Evolutionary conservation across 1,140 invertebrate genomes (phyloP).

Genomic region (Apocrypta bakeri): DNA sequence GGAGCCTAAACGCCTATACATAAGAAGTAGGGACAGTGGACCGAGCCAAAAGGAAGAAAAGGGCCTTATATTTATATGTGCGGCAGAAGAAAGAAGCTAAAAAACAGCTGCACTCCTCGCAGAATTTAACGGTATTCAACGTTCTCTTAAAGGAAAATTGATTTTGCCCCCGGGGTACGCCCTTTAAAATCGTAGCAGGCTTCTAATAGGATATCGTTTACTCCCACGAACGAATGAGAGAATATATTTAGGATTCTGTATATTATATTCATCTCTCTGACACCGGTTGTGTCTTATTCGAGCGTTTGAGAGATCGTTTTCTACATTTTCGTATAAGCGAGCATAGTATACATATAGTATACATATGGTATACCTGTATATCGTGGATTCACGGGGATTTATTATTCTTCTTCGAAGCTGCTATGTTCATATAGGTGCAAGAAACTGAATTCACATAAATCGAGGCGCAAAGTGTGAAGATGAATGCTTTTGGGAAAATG

Average conservation of each 20-base stretch:
- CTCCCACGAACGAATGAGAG: conserved; percentile 4
- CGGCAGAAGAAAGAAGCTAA: conserved; percentile 17
- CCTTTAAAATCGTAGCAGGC: background rate
- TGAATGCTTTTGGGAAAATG: conserved; percentile 37
- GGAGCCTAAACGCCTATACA: background rate
- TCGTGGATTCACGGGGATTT: too few species aligned
- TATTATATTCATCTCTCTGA: conserved; percentile 49
- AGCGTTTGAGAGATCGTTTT: background rate
- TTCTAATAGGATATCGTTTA: conserved; percentile 57
- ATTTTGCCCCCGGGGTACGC: conserved; percentile 57
- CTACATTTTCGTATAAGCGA: background rate
- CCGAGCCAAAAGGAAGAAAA: background rate
- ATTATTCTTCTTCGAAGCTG: conserved; percentile 22
- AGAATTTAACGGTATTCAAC: conserved; percentile 64
- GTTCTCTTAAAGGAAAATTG: conserved; percentile 58
- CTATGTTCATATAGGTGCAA: background rate
- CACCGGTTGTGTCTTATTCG: conserved; percentile 56
- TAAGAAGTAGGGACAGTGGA: background rate
- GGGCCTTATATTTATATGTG: background rate
- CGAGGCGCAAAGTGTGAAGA: background rate
- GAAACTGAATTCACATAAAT: background rate
- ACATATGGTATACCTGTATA: background rate
- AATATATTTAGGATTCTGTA: background rate
- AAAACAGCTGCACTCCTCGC: conserved; percentile 61
- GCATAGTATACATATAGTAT: background rate